phyloP scores from a whole-genome alignment of 23 tunicate species.

The Corella eumyota region DNA sequence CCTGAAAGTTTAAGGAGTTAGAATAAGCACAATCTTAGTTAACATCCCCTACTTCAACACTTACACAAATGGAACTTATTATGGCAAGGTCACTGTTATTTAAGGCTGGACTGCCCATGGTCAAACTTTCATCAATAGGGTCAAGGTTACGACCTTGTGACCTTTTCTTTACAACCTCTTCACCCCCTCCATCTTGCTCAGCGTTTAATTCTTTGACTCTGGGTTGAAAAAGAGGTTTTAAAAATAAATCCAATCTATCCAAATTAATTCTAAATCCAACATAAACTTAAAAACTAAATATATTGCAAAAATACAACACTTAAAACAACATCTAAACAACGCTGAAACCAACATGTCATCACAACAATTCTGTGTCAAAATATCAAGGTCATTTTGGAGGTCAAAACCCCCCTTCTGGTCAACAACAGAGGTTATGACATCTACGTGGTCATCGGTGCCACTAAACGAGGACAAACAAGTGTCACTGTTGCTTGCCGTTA shows the following conservation, averaged over 20 bases:
- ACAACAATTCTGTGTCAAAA: too few relatives aligned
- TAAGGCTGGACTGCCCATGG: conserved; percentile 17
- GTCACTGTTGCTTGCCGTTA: conserved; percentile 38
- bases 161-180: conserved; percentile 37
- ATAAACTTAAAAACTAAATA: too few relatives aligned
- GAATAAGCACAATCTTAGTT: not conserved
- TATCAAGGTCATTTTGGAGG: conserved; percentile 45
- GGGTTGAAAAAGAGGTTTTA: not conserved
- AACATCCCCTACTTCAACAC: too few relatives aligned
- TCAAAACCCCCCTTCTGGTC: conserved; percentile 18
- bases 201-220: conserved; percentile 55
- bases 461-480: conserved; percentile 34
- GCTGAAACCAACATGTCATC: too few relatives aligned
- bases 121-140: conserved; percentile 14
- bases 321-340: too few relatives aligned
- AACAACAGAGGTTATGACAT: conserved; percentile 10
- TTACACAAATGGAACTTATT: conserved; percentile 59
- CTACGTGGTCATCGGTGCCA: conserved; percentile 15
- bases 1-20: conserved; percentile 13
- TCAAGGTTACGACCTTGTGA: conserved; percentile 18
- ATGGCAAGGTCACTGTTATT: conserved; percentile 57
- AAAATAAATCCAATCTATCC: too few relatives aligned
- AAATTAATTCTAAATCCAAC: too few relatives aligned
- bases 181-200: conserved; percentile 31
- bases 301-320: too few relatives aligned